These are phyloP conservation scores for Ecliptopera silaceata DNA, from an alignment of 2,888 invertebrate species.

Conservation along the genomic window DNA sequence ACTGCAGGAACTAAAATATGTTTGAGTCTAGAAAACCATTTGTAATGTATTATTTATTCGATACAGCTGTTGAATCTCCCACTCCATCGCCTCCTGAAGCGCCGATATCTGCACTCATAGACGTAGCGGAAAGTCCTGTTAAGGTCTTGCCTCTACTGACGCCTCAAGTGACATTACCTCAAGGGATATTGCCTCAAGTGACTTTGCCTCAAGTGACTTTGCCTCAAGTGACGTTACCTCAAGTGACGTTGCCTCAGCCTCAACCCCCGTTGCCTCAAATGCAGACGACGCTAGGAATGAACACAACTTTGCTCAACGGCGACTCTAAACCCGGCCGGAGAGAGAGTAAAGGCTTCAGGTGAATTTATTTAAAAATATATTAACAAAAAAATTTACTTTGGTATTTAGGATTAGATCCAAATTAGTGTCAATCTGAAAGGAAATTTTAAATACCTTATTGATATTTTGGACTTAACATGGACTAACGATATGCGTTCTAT, in stretches of 20 bases:
- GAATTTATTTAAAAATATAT: too few relatives aligned
- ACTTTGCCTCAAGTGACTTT: slow-evolving; percentile 11
- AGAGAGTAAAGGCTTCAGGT: slow-evolving; percentile 73
- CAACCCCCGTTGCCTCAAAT: slow-evolving; percentile 16
- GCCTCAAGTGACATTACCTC: slow-evolving; percentile 12
- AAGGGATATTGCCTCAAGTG: slow-evolving; percentile 2
- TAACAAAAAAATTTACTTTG: too few relatives aligned
- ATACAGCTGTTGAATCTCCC: slow-evolving; percentile 20
- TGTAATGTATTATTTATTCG: background rate
- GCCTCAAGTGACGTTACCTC: slow-evolving; percentile 6
- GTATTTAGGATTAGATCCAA: too few relatives aligned
- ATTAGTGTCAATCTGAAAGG: too few relatives aligned
- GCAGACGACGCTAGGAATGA: slow-evolving; percentile 18
- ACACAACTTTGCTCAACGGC: slow-evolving; percentile 51
- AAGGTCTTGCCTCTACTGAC: slow-evolving; percentile 16
- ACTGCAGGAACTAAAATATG: too few relatives aligned
- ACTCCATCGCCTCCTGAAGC: slow-evolving; percentile 8
- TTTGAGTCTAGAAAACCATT: too few relatives aligned
- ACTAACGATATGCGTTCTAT: too few relatives aligned
- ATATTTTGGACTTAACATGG: too few relatives aligned
- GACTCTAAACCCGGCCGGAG: slow-evolving; percentile 69
- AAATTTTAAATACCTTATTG: too few relatives aligned
- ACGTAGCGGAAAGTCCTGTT: slow-evolving; percentile 18
- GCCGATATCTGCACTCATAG: slow-evolving; percentile 18
- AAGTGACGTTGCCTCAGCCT: slow-evolving; percentile 5